Evolutionary conservation across 2,888 invertebrate genomes (phyloP).

Genomic region (Amblyteles armatorius): DNA sequence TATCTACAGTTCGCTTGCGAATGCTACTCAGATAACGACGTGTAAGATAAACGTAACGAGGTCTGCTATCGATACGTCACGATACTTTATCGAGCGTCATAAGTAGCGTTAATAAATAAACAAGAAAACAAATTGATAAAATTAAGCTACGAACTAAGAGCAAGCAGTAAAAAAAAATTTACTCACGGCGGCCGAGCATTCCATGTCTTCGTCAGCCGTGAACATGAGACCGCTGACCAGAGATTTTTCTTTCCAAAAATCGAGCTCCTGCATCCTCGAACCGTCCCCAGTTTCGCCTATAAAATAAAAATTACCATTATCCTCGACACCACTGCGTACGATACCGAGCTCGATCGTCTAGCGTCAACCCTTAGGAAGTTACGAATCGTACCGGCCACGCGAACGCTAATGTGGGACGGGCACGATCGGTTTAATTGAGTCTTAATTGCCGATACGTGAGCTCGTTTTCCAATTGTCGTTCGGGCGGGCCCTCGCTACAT

Average conservation of each 20-base stretch:
- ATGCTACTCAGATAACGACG: constrained; percentile 47
- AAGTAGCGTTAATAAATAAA: constrained; percentile 22
- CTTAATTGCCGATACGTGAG: constrained; percentile 43
- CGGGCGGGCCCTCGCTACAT: constrained; percentile 5
- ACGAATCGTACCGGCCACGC: constrained; percentile 1
- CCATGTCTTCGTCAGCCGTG: constrained; percentile 73
- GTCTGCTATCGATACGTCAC: constrained; percentile 66
- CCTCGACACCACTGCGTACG: neutral
- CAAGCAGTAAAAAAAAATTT: neutral
- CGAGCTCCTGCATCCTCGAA: constrained; percentile 61
- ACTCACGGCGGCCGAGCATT: constrained; percentile 74
- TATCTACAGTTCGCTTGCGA: constrained; percentile 42
- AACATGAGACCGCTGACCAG: constrained; percentile 67
- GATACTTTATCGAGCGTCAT: constrained; percentile 53
- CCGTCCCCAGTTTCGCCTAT: constrained; percentile 67
- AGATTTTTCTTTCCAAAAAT: constrained; percentile 72
- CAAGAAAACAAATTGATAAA: constrained; percentile 14
- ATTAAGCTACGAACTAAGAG: too few relatives aligned
- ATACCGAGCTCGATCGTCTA: neutral
- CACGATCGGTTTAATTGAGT: constrained; percentile 28
- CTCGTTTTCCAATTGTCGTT: constrained; percentile 24
- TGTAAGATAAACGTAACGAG: constrained; percentile 36
- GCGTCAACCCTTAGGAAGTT: neutral
- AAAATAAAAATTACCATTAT: constrained; percentile 32
- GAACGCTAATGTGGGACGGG: constrained; percentile 8